A percentile compares a stretch with the other conserved stretches of the same genome.
Conservation (phyloP, 2,113 vertebrate species). For the Columba janthina region DNA sequence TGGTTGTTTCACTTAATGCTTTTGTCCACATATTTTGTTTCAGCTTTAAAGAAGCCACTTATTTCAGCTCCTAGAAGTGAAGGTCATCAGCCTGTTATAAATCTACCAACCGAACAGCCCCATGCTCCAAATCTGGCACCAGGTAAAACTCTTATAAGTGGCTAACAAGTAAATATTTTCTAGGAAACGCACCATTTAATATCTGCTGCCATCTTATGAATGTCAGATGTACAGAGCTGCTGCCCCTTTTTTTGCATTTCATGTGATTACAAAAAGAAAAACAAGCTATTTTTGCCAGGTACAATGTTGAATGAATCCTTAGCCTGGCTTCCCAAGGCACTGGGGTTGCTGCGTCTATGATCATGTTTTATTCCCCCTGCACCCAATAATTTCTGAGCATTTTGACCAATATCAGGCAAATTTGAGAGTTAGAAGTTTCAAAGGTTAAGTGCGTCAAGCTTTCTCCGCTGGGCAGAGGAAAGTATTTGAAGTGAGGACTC, state of each 20-base stretch:
- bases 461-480: not conserved
- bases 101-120: conserved; percentile 68
- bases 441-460: not conserved
- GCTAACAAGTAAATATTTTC: rapidly evolving
- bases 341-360: rapidly evolving
- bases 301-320: rapidly evolving
- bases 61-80: conserved; percentile 66
- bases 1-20: not conserved
- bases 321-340: not conserved
- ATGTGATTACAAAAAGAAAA: not conserved
- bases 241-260: not conserved
- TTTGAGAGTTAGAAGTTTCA: not conserved
- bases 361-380: not conserved
- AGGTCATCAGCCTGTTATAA: conserved; percentile 41
- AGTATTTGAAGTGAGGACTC: not conserved
- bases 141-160: conserved; percentile 54
- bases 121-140: conserved; percentile 61
- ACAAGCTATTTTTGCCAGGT: not conserved
- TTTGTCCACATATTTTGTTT: conserved; percentile 39
- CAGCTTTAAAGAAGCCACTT: conserved; percentile 76
- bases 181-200: not conserved
- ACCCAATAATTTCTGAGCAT: not conserved
- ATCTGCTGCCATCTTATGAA: rapidly evolving
- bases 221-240: rapidly evolving
- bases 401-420: not conserved